Conservation (phyloP, 2,113 vertebrate genomes). For the Centrocercus urophasianus region DNA sequence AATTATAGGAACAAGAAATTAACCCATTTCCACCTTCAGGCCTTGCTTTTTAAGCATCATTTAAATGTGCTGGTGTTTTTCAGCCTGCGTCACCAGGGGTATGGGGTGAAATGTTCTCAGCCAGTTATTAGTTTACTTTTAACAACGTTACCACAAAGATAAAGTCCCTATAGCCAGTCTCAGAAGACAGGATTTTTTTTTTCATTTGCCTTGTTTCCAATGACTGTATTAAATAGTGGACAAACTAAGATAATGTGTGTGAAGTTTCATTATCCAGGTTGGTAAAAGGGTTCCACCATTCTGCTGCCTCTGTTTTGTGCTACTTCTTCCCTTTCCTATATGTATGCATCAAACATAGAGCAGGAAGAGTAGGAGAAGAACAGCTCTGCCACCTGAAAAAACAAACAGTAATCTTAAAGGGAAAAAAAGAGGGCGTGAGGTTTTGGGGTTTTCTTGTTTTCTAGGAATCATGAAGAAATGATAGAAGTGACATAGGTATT, state of each 20-base stretch:
- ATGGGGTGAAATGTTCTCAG: neutral
- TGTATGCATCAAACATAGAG: rapidly evolving
- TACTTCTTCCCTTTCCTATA: neutral
- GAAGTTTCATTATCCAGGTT: neutral
- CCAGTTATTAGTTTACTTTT: neutral
- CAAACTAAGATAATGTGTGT: neutral
- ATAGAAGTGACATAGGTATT: neutral
- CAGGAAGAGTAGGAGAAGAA: neutral
- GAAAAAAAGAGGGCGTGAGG: neutral
- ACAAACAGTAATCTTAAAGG: neutral
- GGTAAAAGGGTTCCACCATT: neutral
- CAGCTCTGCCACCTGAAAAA: neutral
- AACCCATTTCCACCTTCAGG: neutral
- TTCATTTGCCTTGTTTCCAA: neutral
- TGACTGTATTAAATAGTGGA: neutral
- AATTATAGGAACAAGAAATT: neutral
- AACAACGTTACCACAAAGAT: too few relatives aligned
- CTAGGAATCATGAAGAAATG: neutral
- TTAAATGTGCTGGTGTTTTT: neutral
- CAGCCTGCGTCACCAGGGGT: neutral
- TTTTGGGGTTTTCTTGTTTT: neutral
- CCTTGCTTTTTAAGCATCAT: neutral
- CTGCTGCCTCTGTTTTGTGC: neutral
- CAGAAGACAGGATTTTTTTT: neutral
- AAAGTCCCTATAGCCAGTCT: neutral